phyloP scores from a whole-genome alignment of 1,140 invertebrate species.

The Drosophila persimilis region DNA sequence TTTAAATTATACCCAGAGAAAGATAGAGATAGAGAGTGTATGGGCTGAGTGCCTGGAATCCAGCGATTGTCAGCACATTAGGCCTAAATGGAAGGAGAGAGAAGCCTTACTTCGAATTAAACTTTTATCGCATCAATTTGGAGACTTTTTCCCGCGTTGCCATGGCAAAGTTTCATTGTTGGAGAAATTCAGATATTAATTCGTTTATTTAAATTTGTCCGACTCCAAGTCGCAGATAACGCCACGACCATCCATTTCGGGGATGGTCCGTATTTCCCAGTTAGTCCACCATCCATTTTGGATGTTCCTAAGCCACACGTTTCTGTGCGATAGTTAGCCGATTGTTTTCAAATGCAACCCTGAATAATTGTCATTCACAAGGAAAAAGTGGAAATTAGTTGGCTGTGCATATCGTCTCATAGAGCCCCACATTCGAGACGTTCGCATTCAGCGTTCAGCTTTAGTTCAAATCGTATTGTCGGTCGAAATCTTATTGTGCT shows the following conservation, averaged over 20 bases:
- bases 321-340: no score
- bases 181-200: constrained; percentile 58
- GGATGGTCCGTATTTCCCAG: no score
- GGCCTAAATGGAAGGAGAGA: constrained; percentile 25
- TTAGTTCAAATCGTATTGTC: background rate
- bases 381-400: no score
- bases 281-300: no score
- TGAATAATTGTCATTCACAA: no score
- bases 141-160: constrained; percentile 36
- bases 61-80: constrained; percentile 78
- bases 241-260: background rate
- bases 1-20: constrained; percentile 62
- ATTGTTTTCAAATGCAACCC: no score
- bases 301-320: no score
- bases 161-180: constrained; percentile 67
- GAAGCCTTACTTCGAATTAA: constrained; percentile 39
- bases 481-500: no score
- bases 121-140: constrained; percentile 56
- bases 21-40: constrained; percentile 2
- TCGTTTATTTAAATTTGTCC: constrained; percentile 67
- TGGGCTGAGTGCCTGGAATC: constrained; percentile 54
- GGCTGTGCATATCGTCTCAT: no score
- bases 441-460: no score
- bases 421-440: no score
- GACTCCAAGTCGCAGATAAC: constrained; percentile 40